Evolutionary conservation across 92 coral and sea anemone genomes (phyloP).

Genomic region (Umimayanthus kanabou): DNA sequence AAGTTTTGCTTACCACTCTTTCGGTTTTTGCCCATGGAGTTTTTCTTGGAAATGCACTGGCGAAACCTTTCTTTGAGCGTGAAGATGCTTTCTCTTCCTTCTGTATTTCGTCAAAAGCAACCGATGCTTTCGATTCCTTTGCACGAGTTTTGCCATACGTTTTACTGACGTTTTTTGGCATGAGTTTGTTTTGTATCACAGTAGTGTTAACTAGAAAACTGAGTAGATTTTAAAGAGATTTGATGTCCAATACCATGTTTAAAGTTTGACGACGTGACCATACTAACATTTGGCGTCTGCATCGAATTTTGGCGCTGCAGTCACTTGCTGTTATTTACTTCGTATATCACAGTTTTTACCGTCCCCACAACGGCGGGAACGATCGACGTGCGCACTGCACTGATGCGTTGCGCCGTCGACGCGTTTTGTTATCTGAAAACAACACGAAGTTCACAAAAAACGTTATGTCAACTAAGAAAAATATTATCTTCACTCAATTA

Average conservation of each 20-base stretch:
- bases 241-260: neutral
- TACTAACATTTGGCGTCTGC: neutral
- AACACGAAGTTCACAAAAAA: too few relatives aligned
- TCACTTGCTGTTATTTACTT: neutral
- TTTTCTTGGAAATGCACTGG: constrained; percentile 60
- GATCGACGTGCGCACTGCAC: too few relatives aligned
- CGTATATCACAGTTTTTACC: constrained; percentile 13
- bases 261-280: neutral
- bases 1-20: constrained; percentile 55
- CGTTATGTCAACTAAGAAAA: too few relatives aligned
- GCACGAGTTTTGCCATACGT: constrained; percentile 74
- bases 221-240: neutral
- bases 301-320: constrained; percentile 44
- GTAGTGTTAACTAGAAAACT: neutral
- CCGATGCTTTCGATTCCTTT: constrained; percentile 59
- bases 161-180: constrained; percentile 84
- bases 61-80: constrained; percentile 36
- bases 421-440: too few relatives aligned
- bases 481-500: too few relatives aligned
- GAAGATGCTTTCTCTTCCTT: constrained; percentile 44
- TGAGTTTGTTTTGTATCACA: constrained; percentile 52
- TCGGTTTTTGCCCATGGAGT: constrained; percentile 81
- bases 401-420: too few relatives aligned
- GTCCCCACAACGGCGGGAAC: constrained; percentile 16
- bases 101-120: constrained; percentile 78